Conservation (phyloP, 1,140 invertebrate species). For the Megathymus violae region DNA sequence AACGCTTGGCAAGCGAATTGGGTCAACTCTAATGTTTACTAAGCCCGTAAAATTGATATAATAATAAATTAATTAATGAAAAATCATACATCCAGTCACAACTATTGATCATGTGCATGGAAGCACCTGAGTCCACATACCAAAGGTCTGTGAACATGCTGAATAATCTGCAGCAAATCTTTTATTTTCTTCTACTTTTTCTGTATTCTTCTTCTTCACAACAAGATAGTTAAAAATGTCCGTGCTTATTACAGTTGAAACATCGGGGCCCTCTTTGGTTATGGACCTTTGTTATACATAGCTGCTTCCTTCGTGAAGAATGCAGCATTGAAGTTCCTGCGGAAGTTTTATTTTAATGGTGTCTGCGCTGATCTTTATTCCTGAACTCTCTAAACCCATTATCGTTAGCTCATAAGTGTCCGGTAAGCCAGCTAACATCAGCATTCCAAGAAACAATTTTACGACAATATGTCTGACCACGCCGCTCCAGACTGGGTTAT, state of each 20-base stretch:
- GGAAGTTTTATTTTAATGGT: slow-evolving; percentile 68
- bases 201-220: slow-evolving; percentile 37
- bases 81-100: slow-evolving; percentile 51
- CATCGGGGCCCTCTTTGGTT: slow-evolving; percentile 36
- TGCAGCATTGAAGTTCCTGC: slow-evolving; percentile 50
- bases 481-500: too few species aligned
- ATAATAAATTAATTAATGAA: too few species aligned
- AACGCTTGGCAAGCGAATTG: too few species aligned
- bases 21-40: too few species aligned
- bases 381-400: slow-evolving; percentile 61
- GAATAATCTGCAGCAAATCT: slow-evolving; percentile 49
- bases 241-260: slow-evolving; percentile 43
- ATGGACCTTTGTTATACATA: too few species aligned
- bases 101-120: slow-evolving; percentile 47
- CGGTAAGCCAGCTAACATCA: slow-evolving; percentile 65
- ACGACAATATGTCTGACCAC: too few species aligned
- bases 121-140: slow-evolving; percentile 53
- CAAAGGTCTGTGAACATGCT: slow-evolving; percentile 40
- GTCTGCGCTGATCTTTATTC: slow-evolving; percentile 55
- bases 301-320: slow-evolving; percentile 35
- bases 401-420: slow-evolving; percentile 71
- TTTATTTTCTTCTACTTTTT: slow-evolving; percentile 26
- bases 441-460: slow-evolving; percentile 53
- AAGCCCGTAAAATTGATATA: too few species aligned
- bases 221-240: slow-evolving; percentile 37